Evolutionary conservation across 2,113 vertebrate genomes (phyloP).

Genomic region (Eurystomus gularis): DNA sequence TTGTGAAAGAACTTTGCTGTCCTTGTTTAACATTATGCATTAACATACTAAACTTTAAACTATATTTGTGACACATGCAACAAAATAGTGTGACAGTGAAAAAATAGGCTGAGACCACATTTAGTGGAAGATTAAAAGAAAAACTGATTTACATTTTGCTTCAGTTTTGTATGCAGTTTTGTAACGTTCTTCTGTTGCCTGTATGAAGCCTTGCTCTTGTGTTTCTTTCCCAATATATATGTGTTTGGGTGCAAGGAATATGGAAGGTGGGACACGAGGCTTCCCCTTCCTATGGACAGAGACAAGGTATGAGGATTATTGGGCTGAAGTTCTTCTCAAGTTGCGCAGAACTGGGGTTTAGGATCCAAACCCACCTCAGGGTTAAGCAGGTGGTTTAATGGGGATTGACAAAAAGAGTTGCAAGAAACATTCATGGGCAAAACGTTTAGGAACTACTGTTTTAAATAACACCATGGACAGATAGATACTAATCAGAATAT

Average conservation of each 20-base stretch:
- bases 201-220: not conserved
- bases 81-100: not conserved
- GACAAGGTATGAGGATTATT: fast-evolving
- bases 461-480: not conserved
- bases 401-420: not conserved
- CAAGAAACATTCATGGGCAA: not conserved
- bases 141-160: not conserved
- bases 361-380: not conserved
- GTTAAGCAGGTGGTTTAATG: not conserved
- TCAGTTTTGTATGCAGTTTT: not conserved
- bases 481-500: too few relatives aligned
- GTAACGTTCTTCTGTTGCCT: not conserved
- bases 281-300: not conserved
- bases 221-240: not conserved
- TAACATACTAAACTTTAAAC: not conserved
- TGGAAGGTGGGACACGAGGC: fast-evolving
- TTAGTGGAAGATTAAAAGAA: too few relatives aligned
- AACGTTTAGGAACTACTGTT: not conserved
- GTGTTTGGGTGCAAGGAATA: not conserved
- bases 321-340: not conserved
- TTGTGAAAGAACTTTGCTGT: not conserved
- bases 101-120: not conserved
- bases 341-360: not conserved
- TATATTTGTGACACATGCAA: not conserved
- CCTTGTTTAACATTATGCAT: not conserved